Base-by-base conservation (phyloP, 2,113 vertebrate genomes). In the Hydropotes inermis region DNA sequence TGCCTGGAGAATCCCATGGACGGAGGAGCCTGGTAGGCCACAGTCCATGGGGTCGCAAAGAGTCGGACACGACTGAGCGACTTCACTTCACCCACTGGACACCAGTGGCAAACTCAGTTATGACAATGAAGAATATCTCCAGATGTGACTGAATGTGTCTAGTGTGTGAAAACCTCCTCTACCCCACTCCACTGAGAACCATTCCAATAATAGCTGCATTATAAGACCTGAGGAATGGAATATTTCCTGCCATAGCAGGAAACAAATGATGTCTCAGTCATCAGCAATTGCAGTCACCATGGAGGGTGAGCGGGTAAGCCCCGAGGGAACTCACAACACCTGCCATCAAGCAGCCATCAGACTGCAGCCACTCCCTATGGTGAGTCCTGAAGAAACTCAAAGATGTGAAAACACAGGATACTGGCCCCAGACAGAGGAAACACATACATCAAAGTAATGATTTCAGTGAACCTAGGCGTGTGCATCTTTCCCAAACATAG, bases 81-180 rank as follows among this genome's bases (percentile, higher is more conserved):
- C 47, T 50, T 50, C 47, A 50, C 47, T 50, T 50, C 47, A 25
- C 55, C 87, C 95, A 87, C 90, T 95, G 97, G 98, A 84, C 91
- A 92, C 83, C 94, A 96, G 95, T 70, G 97, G 95, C 19, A 88
- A 96, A 87, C 55, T 60, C 92, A 92, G 67, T 83, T 95, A 83
- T 7, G 58, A 52, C 13, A 78, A 33, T n/a, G 39, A 64, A 91
- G 55, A 58, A 13, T 47, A 67, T 78, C 86, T 95, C 64, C 17
- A 88, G 94, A 83, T 36, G 58, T 54, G 54, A 57, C 33, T 30
- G 81, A 11, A 60, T 61, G 28, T 94, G 64, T 45, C 36, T 2
- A 28, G 61, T 23, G 28, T 19, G 23, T 84, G 57, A 87, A 87
- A 25, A n/a, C n/a, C 8, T 23, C 5, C 30, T 28, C 2, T 74